These are phyloP conservation scores for Drosophila teissieri DNA, from an alignment of 1,140 invertebrate genomes.

Conservation along the genomic window DNA sequence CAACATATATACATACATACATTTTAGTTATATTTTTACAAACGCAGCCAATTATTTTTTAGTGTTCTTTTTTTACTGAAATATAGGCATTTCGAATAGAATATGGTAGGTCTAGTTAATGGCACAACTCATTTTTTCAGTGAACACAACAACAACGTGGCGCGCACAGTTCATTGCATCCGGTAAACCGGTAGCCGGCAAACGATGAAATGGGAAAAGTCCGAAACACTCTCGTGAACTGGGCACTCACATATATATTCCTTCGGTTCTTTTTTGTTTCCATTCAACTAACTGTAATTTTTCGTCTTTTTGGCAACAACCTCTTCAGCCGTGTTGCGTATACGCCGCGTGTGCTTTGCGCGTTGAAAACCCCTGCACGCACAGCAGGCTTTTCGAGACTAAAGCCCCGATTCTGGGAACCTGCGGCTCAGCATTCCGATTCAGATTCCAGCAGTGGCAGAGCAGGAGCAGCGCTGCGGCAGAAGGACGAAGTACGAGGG, in stretches of 20 bases:
- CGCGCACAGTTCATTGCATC: slow-evolving; percentile 66
- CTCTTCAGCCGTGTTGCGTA: slow-evolving; percentile 53
- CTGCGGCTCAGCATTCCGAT: slow-evolving; percentile 33
- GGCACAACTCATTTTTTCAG: neutral
- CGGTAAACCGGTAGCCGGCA: slow-evolving; percentile 37
- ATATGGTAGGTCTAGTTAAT: neutral
- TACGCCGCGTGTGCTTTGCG: slow-evolving; percentile 68
- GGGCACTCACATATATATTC: slow-evolving; percentile 37
- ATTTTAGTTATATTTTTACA: too few relatives aligned
- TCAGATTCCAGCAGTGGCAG: slow-evolving; percentile 35
- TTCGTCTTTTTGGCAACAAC: slow-evolving; percentile 62
- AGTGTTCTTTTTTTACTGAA: neutral
- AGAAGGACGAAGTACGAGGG: slow-evolving; percentile 3
- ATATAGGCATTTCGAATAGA: too few relatives aligned
- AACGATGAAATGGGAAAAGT: slow-evolving; percentile 47
- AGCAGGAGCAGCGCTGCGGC: slow-evolving; percentile 32
- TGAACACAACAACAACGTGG: slow-evolving; percentile 22
- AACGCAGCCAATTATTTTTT: too few relatives aligned
- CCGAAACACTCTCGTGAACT: slow-evolving; percentile 33
- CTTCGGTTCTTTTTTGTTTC: slow-evolving; percentile 3
- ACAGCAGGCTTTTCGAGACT: slow-evolving; percentile 79
- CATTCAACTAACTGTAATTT: slow-evolving; percentile 10
- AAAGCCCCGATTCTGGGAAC: slow-evolving; percentile 46
- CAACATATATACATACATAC: too few relatives aligned
- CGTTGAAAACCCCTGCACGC: slow-evolving; percentile 79